Conservation (phyloP, 2,888 invertebrate genomes). For the Agonopterix subpropinquella region DNA sequence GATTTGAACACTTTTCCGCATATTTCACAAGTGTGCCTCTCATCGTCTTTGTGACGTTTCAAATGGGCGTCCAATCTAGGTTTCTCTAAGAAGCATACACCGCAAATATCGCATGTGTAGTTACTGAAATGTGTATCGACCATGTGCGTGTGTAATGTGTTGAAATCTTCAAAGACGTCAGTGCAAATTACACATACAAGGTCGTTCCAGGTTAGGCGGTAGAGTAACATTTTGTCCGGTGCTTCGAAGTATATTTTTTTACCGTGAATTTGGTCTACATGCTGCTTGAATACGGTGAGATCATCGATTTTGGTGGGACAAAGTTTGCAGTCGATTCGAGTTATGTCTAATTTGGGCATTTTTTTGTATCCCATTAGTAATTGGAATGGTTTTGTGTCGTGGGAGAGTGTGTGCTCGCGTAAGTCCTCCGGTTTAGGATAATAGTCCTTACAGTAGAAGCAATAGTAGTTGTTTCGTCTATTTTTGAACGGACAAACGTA, state of each 20-base stretch:
- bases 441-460: slow-evolving; percentile 65
- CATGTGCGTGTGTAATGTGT: slow-evolving; percentile 60
- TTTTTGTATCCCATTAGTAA: slow-evolving; percentile 61
- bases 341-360: slow-evolving; percentile 64
- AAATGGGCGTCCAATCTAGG: slow-evolving; percentile 65
- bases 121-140: slow-evolving; percentile 60
- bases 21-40: slow-evolving; percentile 66
- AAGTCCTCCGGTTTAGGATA: slow-evolving; percentile 62
- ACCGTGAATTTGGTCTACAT: slow-evolving; percentile 50
- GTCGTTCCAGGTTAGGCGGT: slow-evolving; percentile 59
- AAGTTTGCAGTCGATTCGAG: slow-evolving; percentile 55
- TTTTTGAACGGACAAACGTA: slow-evolving; percentile 66
- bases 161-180: slow-evolving; percentile 61
- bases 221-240: slow-evolving; percentile 55
- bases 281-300: slow-evolving; percentile 50
- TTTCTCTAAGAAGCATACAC: slow-evolving; percentile 66
- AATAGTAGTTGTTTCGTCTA: slow-evolving; percentile 60
- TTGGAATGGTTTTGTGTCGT: slow-evolving; percentile 64
- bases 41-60: slow-evolving; percentile 65
- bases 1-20: slow-evolving; percentile 68
- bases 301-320: slow-evolving; percentile 54
- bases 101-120: slow-evolving; percentile 60
- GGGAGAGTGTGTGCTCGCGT: slow-evolving; percentile 54
- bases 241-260: slow-evolving; percentile 66
- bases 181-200: slow-evolving; percentile 62